These are phyloP conservation scores for Drosophila flavopinicola DNA, from an alignment of 2,888 invertebrate genomes.

Conservation along the genomic window DNA sequence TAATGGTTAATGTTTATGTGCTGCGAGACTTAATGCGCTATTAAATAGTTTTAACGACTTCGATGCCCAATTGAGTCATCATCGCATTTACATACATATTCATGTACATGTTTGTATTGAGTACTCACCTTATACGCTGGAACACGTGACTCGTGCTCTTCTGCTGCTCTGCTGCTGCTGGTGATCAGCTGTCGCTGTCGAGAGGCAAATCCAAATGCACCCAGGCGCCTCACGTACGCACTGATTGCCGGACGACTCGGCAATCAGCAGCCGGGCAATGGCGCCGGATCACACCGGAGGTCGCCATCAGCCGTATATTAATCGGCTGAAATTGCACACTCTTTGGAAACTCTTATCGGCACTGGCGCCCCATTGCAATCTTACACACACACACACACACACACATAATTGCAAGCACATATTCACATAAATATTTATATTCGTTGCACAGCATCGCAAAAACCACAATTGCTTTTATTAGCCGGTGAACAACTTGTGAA, in stretches of 20 bases:
- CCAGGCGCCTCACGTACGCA: constrained; percentile 45
- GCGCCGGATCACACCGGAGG: constrained; percentile 20
- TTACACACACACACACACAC: background rate
- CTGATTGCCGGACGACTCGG: constrained; percentile 30
- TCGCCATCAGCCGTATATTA: constrained; percentile 2
- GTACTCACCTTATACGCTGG: constrained; percentile 20
- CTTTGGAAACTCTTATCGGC: constrained; percentile 4
- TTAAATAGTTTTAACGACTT: constrained; percentile 57
- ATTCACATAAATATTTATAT: background rate
- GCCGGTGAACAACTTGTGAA: constrained; percentile 10
- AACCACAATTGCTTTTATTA: constrained; percentile 1
- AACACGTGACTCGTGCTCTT: constrained; percentile 27
- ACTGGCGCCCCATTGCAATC: background rate
- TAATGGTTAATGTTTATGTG: constrained; percentile 57
- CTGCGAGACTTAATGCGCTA: constrained; percentile 61
- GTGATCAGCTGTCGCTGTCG: constrained; percentile 18
- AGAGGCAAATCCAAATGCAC: constrained; percentile 31
- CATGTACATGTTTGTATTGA: background rate
- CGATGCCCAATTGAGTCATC: constrained; percentile 55
- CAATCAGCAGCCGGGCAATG: constrained; percentile 19
- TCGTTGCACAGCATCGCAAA: background rate
- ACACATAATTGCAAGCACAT: background rate
- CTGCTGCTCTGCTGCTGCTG: background rate
- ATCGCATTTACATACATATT: constrained; percentile 8
- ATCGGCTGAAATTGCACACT: constrained; percentile 17